Base-by-base conservation (phyloP, 2,797 vertebrate genomes). In the Calcarius lapponicus region DNA sequence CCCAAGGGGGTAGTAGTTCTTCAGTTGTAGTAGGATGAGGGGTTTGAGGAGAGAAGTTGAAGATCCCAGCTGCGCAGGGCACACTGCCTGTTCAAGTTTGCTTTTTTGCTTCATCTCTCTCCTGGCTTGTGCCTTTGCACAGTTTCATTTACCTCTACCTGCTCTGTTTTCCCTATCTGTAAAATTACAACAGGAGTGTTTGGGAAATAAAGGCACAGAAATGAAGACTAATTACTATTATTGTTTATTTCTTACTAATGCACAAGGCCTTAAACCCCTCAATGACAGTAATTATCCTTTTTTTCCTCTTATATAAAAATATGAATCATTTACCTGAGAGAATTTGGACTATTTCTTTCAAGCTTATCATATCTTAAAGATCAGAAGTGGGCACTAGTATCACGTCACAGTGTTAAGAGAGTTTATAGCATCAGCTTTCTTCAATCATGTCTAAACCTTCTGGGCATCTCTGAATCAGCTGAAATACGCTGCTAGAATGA, bases 391-490 rank as follows among this genome's bases (percentile, higher is more conserved):
- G 71, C 60, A 85, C 71, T 87, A 70, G 45, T 69, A 79, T 43
- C 64, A 80, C 2, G 4, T 88, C 89, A 89, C 79, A 89, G 67
- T n/a, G 80, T 90, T 92, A 91, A 80, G 67, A 79, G 43, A 82
- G 81, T 76, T 92, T 93, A 90, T n/a, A 94, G 88, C 78, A 81
- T 81, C 81, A 84, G 54, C 80, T 86, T 86, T 91, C 79, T 93
- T 92, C 65, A 66, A 10, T 74, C 64, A 48, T 38, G 69, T 76
- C 71, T 91, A 85, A 82, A 93, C 56, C 29, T 80, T 74, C 60
- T 87, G 79, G 79, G 79, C 56, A 50, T 36, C n/a, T 85, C 83
- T 95, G 92, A 89, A 94, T 95, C 89, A 91, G 86, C 90, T 84
- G 43, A 86, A 71, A 73, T 36, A 62, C 1, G 2, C 64, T n/a